A percentile compares a stretch with the other conserved stretches of the same genome.
phyloP scores from a whole-genome alignment of 2,797 vertebrate genomes.

The Pelodytes ibericus region DNA sequence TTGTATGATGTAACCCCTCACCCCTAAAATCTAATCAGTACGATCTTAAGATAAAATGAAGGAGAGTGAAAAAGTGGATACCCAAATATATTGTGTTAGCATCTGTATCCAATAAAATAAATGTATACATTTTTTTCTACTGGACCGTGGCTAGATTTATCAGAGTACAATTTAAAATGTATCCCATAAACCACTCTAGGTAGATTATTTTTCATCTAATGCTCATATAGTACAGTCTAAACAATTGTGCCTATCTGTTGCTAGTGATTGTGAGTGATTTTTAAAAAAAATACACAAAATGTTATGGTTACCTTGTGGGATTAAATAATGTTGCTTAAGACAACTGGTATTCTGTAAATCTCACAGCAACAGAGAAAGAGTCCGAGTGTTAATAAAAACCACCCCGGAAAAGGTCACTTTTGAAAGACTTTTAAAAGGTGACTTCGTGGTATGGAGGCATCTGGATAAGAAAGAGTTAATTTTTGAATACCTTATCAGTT shows the following conservation, averaged over 20 bases:
- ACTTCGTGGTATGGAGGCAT: background rate
- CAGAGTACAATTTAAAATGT: slow-evolving; percentile 20
- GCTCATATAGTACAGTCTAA: slow-evolving; percentile 23
- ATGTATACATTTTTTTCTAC: slow-evolving; percentile 23
- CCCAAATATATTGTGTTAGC: slow-evolving; percentile 16
- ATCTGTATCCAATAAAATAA: slow-evolving; percentile 39
- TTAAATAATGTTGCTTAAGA: slow-evolving; percentile 42
- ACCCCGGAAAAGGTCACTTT: slow-evolving; percentile 13
- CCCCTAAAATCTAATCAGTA: background rate
- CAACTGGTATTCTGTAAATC: slow-evolving; percentile 49
- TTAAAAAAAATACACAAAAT: slow-evolving; percentile 15
- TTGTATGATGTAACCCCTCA: background rate
- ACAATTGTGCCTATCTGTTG: slow-evolving; percentile 32
- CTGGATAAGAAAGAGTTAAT: slow-evolving; percentile 20
- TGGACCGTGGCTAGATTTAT: slow-evolving; percentile 25
- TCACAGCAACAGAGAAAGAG: slow-evolving; percentile 35
- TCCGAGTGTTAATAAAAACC: slow-evolving; percentile 36
- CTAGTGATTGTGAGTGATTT: slow-evolving; percentile 17
- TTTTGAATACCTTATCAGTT: slow-evolving; percentile 35
- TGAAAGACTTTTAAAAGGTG: background rate
- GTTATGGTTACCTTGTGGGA: slow-evolving; percentile 40
- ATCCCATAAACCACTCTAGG: slow-evolving; percentile 29
- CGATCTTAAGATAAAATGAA: background rate
- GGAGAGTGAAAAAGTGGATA: slow-evolving; percentile 18
- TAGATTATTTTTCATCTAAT: slow-evolving; percentile 37